Evolutionary conservation across 2,797 vertebrate genomes (phyloP), one percentile per base, ranked within the genome.

Genomic region (Aphelocoma californica): DNA sequence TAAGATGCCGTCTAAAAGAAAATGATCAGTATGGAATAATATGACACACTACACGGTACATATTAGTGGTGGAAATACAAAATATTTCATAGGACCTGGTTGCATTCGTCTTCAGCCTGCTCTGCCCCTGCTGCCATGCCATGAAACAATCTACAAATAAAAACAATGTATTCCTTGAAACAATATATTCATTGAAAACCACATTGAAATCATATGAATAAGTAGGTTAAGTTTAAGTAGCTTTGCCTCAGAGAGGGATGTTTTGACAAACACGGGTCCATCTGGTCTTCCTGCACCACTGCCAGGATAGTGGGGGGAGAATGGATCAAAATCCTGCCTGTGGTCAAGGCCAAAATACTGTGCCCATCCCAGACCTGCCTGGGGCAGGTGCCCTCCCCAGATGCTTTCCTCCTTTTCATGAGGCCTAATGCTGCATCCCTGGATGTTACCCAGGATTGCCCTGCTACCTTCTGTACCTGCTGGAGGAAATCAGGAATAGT

Each of bases 401-500:
- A 9, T 5, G 1, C 23, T 40, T 10, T 24, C 34, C 26, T 77
- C 21, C 31, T 29, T 24, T 32, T 45, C 38, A 15, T 3, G 3
- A 58, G 15, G 34, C 25, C 18, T 12, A 6, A 38, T 26, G 34
- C 48, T 61, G 48, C n/a, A 61, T 4, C 45, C 17, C 48, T 28
- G 40, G 56, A 26, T 1, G 10, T 7, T 61, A 44, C 31, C 44
- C 32, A 56, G 53, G 26, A 34, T 15, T 73, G 77, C 31, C 40
- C 45, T 29, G 28, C 24, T 77, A 19, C 54, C 36, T 25, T 7
- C 3, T 44, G 1, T 16, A 17, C 28, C 16, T 0, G 0, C 34
- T 38, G 54, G 23, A 36, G 16, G 48, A 58, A 71, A 65, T 72
- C n/a, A 69, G 86, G 48, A 83, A 32, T 8, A 38, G 19, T 23